These are phyloP conservation scores for Bergia puertoricense DNA, from an alignment of 92 coral and sea anemone genomes.

Conservation along the genomic window DNA sequence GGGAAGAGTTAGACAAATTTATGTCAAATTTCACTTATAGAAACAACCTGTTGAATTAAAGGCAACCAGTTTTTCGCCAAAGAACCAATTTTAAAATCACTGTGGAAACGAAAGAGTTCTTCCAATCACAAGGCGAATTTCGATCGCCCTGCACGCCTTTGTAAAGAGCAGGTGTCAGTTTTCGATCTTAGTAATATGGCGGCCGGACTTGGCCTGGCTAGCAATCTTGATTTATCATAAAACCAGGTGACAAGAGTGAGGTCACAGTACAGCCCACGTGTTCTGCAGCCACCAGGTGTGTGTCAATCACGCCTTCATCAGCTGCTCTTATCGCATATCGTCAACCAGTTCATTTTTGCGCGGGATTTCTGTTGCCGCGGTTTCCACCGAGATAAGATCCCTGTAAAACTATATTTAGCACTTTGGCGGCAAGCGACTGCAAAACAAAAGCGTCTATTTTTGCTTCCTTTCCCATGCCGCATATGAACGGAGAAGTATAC, in stretches of 20 bases:
- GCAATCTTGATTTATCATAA: conserved; percentile 66
- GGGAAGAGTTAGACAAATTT: not conserved
- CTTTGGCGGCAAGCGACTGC: conserved; percentile 24
- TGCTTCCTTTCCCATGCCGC: conserved; percentile 14
- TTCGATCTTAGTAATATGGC: conserved; percentile 59
- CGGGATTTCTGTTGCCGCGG: conserved; percentile 87
- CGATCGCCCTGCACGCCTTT: conserved; percentile 41
- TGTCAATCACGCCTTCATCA: conserved; percentile 69
- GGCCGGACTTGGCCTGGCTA: conserved; percentile 53
- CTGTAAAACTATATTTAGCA: not conserved
- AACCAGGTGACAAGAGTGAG: conserved; percentile 79
- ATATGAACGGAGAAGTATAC: not conserved
- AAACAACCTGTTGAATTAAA: conserved; percentile 88
- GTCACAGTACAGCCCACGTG: conserved; percentile 89
- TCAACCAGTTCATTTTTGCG: conserved; percentile 64
- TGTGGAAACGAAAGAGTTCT: conserved; percentile 66
- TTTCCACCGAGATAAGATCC: conserved; percentile 45
- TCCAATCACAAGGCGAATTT: conserved; percentile 65
- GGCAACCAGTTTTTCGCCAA: conserved; percentile 67
- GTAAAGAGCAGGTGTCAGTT: conserved; percentile 82
- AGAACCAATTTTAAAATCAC: conserved; percentile 72
- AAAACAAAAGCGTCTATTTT: conserved; percentile 14
- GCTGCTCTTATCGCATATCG: conserved; percentile 42
- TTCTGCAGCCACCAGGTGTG: conserved; percentile 88
- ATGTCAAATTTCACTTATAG: not conserved